Evolutionary conservation across 2,113 vertebrate genomes (phyloP).

Genomic region (Solea senegalensis): DNA sequence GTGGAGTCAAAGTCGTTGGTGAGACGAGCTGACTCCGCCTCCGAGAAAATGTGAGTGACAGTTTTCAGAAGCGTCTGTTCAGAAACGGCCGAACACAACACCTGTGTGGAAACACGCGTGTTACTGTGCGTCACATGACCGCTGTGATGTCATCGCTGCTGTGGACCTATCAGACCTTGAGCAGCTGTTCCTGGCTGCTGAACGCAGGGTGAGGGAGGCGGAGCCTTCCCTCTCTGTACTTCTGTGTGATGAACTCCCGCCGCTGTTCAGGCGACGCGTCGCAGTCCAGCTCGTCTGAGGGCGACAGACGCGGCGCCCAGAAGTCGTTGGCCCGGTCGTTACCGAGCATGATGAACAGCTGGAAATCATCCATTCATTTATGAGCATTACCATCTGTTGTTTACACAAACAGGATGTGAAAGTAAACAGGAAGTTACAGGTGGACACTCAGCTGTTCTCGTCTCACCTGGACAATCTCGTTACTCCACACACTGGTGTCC

Average conservation of each 20-base stretch:
- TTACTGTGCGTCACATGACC: background rate
- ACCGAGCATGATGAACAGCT: conserved; percentile 96
- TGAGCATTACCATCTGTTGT: too few species aligned
- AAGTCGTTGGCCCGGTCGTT: conserved; percentile 94
- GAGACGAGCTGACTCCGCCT: conserved; percentile 79
- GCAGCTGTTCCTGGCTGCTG: conserved; percentile 86
- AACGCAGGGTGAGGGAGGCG: conserved; percentile 85
- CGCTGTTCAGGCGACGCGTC: conserved; percentile 84
- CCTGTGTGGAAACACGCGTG: conserved; percentile 69
- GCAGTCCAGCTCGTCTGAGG: conserved; percentile 80
- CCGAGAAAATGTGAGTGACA: conserved; percentile 89
- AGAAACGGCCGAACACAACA: conserved; percentile 86
- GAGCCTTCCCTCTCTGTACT: conserved; percentile 90
- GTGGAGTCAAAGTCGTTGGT: conserved; percentile 40
- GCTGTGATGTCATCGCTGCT: background rate
- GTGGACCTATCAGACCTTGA: conserved; percentile 83
- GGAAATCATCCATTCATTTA: background rate
- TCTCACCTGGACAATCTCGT: conserved; percentile 93
- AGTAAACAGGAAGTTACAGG: background rate
- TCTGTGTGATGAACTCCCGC: conserved; percentile 88
- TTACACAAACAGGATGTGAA: background rate
- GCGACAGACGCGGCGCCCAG: conserved; percentile 86
- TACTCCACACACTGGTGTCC: conserved; percentile 97
- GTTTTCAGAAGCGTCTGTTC: conserved; percentile 92
- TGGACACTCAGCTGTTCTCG: background rate